phyloP scores from a whole-genome alignment of 2,113 vertebrate species.

The Caracal caracal region DNA sequence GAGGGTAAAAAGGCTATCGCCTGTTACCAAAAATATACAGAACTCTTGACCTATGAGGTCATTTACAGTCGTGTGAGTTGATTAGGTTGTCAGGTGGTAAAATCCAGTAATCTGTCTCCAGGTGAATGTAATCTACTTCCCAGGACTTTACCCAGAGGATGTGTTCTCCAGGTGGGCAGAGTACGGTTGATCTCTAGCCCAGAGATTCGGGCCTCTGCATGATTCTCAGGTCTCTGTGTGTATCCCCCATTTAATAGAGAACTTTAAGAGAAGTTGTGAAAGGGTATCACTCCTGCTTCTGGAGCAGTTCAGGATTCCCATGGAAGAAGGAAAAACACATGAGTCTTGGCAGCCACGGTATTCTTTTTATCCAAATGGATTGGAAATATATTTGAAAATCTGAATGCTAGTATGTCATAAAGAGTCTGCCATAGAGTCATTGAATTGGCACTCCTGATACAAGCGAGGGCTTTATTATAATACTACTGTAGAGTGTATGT shows the following conservation, averaged over 20 bases:
- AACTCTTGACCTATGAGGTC: constrained; percentile 11
- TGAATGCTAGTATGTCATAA: constrained; percentile 19
- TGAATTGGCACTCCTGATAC: constrained; percentile 37
- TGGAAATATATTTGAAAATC: constrained; percentile 7
- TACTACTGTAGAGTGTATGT: constrained; percentile 58
- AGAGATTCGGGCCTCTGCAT: constrained; percentile 24
- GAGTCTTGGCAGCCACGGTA: background rate
- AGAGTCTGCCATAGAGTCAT: background rate
- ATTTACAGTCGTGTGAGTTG: background rate
- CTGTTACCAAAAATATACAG: constrained; percentile 57
- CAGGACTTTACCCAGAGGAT: background rate
- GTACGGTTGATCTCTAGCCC: background rate
- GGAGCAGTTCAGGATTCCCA: constrained; percentile 21
- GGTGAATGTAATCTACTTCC: background rate
- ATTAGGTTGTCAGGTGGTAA: constrained; percentile 26
- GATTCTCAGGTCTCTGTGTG: constrained; percentile 56
- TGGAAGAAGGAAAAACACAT: constrained; percentile 14
- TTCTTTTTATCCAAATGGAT: constrained; percentile 49
- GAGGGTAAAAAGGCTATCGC: constrained; percentile 67
- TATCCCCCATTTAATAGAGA: constrained; percentile 7
- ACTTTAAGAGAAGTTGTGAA: constrained; percentile 37
- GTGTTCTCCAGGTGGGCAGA: constrained; percentile 7
- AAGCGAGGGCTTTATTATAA: constrained; percentile 49
- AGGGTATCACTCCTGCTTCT: background rate
- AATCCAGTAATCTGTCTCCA: constrained; percentile 3